phyloP scores from a whole-genome alignment of 1,140 invertebrate species.

The Hylaeus anthracinus region DNA sequence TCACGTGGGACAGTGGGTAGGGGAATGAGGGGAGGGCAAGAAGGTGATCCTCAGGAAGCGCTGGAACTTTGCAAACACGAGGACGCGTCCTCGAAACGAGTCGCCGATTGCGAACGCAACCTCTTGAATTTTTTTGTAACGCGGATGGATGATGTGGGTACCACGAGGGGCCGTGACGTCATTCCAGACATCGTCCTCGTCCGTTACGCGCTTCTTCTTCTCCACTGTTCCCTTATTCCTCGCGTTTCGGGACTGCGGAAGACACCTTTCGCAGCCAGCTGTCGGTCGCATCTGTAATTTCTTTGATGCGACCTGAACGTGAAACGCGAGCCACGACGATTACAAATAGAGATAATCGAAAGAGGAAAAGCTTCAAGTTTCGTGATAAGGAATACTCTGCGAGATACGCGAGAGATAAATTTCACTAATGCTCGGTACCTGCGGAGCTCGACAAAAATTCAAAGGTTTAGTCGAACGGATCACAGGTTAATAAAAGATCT shows the following conservation, averaged over 20 bases:
- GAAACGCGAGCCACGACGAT: background rate
- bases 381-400: no score
- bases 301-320: slow-evolving; percentile 4
- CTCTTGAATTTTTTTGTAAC: slow-evolving; percentile 16
- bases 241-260: slow-evolving; percentile 17
- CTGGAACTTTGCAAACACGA: background rate
- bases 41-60: background rate
- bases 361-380: no score
- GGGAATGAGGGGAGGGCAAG: background rate
- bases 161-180: slow-evolving; percentile 72
- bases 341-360: no score
- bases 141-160: slow-evolving; percentile 74
- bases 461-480: no score
- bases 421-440: no score
- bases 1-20: background rate
- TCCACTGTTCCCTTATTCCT: background rate
- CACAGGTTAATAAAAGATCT: no score
- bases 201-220: background rate
- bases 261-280: slow-evolving; percentile 45
- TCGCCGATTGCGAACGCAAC: background rate
- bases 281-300: slow-evolving; percentile 42
- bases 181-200: slow-evolving; percentile 31
- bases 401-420: no score
- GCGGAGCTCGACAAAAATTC: no score
- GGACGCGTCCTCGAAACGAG: slow-evolving; percentile 7